Evolutionary conservation across 2,113 vertebrate species (phyloP).

Genomic region (Notothenia coriiceps): DNA sequence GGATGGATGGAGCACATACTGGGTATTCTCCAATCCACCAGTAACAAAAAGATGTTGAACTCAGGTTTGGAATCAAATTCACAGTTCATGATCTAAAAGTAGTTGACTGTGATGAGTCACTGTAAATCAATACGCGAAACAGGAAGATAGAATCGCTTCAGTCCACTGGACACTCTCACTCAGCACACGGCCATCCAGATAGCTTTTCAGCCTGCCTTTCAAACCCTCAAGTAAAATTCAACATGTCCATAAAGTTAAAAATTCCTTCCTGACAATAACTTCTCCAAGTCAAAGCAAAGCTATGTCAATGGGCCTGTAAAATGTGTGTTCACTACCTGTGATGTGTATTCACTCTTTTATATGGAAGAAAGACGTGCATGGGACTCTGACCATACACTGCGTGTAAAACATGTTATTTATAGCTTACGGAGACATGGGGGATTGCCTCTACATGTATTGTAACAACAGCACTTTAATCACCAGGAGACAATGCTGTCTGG

Average conservation of each 20-base stretch:
- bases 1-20: not conserved
- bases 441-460: not conserved
- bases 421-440: conserved; percentile 1
- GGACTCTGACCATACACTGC: conserved; percentile 32
- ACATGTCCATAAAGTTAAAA: conserved; percentile 62
- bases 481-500: conserved; percentile 42
- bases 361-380: not conserved
- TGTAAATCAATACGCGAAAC: conserved; percentile 2
- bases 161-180: conserved; percentile 10
- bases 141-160: conserved; percentile 3
- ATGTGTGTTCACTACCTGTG: conserved; percentile 47
- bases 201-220: conserved; percentile 50
- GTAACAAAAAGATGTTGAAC: not conserved
- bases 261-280: conserved; percentile 65
- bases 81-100: not conserved
- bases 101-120: conserved; percentile 12
- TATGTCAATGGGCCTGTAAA: conserved; percentile 63
- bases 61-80: conserved; percentile 15
- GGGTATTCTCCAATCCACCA: not conserved
- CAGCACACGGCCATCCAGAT: conserved; percentile 26
- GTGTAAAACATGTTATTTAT: conserved; percentile 40
- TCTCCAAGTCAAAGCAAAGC: conserved; percentile 41
- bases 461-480: conserved; percentile 27
- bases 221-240: conserved; percentile 60
- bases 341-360: conserved; percentile 55